A percentile compares a stretch with the other conserved stretches of the same genome.
These are phyloP conservation scores for Chionis minor DNA, from an alignment of 2,113 vertebrate species.

Conservation along the genomic window DNA sequence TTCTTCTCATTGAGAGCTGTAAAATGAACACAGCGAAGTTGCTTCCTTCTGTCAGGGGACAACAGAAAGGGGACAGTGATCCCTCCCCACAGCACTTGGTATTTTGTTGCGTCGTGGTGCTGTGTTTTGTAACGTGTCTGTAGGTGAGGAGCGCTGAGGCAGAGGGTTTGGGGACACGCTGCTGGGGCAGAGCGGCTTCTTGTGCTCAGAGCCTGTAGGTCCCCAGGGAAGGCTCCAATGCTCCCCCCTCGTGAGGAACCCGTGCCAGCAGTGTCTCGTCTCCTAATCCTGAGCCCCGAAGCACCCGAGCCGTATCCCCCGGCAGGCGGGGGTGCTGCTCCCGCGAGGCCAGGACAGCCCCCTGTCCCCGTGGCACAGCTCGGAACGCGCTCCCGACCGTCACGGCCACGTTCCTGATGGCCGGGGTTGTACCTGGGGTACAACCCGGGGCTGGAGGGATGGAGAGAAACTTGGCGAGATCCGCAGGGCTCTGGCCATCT, in stretches of 20 bases:
- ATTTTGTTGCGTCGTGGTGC: background rate
- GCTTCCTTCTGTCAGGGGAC: background rate
- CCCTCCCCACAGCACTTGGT: background rate
- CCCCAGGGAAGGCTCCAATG: background rate
- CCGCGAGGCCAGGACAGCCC: no score
- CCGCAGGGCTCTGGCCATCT: background rate
- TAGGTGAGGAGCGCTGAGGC: background rate
- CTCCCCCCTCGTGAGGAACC: fast-evolving
- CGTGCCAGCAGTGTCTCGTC: fast-evolving
- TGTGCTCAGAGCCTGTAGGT: fast-evolving
- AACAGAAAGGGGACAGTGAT: background rate
- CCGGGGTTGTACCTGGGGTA: fast-evolving
- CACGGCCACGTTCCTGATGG: fast-evolving
- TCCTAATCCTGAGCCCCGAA: background rate
- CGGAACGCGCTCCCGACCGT: background rate
- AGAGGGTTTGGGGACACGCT: fast-evolving
- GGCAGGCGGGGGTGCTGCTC: no score
- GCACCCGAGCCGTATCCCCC: fast-evolving
- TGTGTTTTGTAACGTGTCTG: fast-evolving
- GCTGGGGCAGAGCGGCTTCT: background rate
- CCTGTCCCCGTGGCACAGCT: no score
- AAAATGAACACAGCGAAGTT: fast-evolving
- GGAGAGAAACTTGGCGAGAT: fast-evolving
- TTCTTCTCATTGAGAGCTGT: background rate
- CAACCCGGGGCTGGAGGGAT: background rate